phyloP scores from a whole-genome alignment of 1,140 invertebrate species.

The Cydia splendana region DNA sequence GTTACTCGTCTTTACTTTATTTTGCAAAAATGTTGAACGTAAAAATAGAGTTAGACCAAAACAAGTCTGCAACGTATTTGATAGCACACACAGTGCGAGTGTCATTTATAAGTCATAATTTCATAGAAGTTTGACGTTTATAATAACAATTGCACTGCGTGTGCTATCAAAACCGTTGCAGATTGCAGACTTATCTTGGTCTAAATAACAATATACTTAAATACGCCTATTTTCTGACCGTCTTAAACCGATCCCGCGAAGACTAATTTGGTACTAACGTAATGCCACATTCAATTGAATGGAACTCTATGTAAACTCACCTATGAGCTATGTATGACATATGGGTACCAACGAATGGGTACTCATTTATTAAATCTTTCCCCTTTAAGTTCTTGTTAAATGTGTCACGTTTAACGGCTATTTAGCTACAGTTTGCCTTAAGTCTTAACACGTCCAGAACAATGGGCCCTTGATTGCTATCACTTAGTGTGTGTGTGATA shows the following conservation, averaged over 20 bases:
- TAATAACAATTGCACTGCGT: too few relatives aligned
- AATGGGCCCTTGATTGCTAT: constrained; percentile 21
- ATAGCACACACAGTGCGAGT: too few relatives aligned
- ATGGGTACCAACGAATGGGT: not conserved
- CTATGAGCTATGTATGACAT: constrained; percentile 2
- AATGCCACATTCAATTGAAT: not conserved
- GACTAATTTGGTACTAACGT: not conserved
- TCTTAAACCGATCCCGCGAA: not conserved
- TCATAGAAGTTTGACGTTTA: too few relatives aligned
- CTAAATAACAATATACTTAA: too few relatives aligned
- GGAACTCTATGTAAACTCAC: not conserved
- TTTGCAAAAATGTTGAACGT: too few relatives aligned
- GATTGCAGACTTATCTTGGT: too few relatives aligned
- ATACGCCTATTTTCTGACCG: too few relatives aligned
- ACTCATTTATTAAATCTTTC: not conserved
- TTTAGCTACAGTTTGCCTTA: not conserved
- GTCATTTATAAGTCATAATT: too few relatives aligned
- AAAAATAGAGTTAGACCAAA: too few relatives aligned
- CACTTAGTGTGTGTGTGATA: constrained; percentile 22
- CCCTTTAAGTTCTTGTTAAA: not conserved
- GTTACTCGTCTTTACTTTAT: too few relatives aligned
- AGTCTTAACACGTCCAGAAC: constrained; percentile 22
- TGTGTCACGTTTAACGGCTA: constrained; percentile 4
- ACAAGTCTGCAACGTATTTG: too few relatives aligned
- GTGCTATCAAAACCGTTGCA: too few relatives aligned